Conservation (phyloP, 2,888 invertebrate genomes). For the Cerastoderma edule region DNA sequence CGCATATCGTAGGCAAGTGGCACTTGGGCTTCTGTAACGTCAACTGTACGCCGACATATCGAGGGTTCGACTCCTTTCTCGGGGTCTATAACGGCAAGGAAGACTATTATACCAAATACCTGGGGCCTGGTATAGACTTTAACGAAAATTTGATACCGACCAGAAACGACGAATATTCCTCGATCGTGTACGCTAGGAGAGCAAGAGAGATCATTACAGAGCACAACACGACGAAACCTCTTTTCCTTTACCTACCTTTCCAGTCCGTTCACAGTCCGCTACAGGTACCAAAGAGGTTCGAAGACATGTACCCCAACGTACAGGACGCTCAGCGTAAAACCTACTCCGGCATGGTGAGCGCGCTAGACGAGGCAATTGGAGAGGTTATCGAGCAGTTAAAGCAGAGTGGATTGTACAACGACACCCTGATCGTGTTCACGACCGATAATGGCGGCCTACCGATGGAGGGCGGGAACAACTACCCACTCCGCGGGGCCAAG, state of each 20-base stretch:
- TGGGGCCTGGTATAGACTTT: constrained; percentile 34
- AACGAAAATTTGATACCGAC: constrained; percentile 29
- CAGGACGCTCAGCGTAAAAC: constrained; percentile 48
- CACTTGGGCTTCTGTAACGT: constrained; percentile 73
- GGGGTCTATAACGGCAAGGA: constrained; percentile 82
- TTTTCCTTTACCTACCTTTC: constrained; percentile 63
- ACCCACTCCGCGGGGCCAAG: constrained; percentile 86
- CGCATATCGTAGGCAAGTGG: constrained; percentile 73
- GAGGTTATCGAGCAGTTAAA: constrained; percentile 88
- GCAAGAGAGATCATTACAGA: constrained; percentile 23
- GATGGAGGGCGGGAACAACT: constrained; percentile 82
- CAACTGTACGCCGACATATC: constrained; percentile 80
- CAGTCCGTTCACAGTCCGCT: constrained; percentile 66
- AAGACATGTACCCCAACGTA: constrained; percentile 85
- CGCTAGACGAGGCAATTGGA: constrained; percentile 92
- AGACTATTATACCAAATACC: constrained; percentile 69
- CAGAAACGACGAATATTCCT: constrained; percentile 27
- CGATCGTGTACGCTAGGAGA: constrained; percentile 26
- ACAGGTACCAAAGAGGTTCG: constrained; percentile 49
- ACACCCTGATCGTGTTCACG: constrained; percentile 92
- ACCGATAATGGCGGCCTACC: constrained; percentile 87
- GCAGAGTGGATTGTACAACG: constrained; percentile 88
- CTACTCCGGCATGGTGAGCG: constrained; percentile 87
- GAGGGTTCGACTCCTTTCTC: constrained; percentile 84
- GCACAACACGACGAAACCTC: constrained; percentile 37